These are phyloP conservation scores for Axea sp. DNA, from an alignment of 2,888 invertebrate species.

Conservation along the genomic window DNA sequence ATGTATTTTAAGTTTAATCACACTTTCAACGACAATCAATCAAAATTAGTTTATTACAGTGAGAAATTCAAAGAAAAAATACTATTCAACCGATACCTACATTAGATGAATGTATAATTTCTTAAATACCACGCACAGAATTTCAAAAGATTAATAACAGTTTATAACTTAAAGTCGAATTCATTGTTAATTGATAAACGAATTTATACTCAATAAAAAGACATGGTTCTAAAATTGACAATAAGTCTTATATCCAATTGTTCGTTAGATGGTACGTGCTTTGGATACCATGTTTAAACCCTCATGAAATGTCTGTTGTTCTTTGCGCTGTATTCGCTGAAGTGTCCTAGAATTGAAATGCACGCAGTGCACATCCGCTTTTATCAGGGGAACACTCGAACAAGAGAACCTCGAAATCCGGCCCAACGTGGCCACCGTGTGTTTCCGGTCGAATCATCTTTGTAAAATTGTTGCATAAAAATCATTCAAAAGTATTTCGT, in stretches of 20 bases:
- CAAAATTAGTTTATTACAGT: too few relatives aligned
- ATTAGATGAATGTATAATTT: too few relatives aligned
- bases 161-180: too few relatives aligned
- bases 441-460: constrained; percentile 49
- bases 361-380: constrained; percentile 76
- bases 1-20: too few relatives aligned
- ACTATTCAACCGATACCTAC: too few relatives aligned
- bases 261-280: constrained; percentile 73
- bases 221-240: constrained; percentile 66
- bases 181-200: too few relatives aligned
- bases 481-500: constrained; percentile 39
- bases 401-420: constrained; percentile 62
- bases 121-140: too few relatives aligned
- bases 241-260: constrained; percentile 68
- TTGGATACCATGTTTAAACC: constrained; percentile 71
- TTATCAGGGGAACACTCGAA: constrained; percentile 69
- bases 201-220: too few relatives aligned
- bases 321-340: constrained; percentile 62
- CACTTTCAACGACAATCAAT: too few relatives aligned
- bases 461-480: constrained; percentile 27
- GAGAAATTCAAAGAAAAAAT: too few relatives aligned
- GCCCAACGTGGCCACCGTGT: constrained; percentile 34
- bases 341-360: constrained; percentile 74
- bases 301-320: constrained; percentile 35
- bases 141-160: too few relatives aligned